Evolutionary conservation across 1,140 invertebrate genomes (phyloP), one percentile per base, ranked within the genome.

Genomic region (Microvelia longipes): DNA sequence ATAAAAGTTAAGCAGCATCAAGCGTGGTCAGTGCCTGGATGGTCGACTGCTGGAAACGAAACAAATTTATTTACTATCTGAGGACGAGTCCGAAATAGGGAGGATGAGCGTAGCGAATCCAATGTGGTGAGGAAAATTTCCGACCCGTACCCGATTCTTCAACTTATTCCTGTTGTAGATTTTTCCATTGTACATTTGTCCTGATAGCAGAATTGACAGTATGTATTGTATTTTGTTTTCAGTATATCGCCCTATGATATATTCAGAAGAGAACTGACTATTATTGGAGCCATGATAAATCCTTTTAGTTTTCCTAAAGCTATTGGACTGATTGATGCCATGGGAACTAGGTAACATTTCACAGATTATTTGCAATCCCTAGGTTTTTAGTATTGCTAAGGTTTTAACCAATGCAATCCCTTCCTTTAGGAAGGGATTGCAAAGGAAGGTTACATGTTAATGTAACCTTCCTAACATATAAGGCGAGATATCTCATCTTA

Each of bases 201-300:
- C 5, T 50, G 19, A 11, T 50, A 50, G 5, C 19, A 11, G 19
- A 50, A 50, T 50, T 50, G 35, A 19, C 5, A 11, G 35, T 50
- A n/a, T 50, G 19, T 11, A 11, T 50, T 68, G n/a, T 71, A 72
- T 70, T 73, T 74, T 72, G 69, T 82, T 83, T 64, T 77, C 66
- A 89, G 87, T 68, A 72, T 85, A 2, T 82, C 83, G 30, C 84
- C 84, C 1, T 85, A 79, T 73, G 74, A 83, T 29, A 80, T 89
- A 25, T 88, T 83, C 75, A 81, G 81, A 73, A 87, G 85, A 71
- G 87, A 89, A 77, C 69, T 87, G 28, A 84, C 81, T 1, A 81
- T 89, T 15, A 75, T 86, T 30, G 87, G 86, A 1, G 85, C 87
- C 0, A 85, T 84, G 69, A 84, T 88, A 64, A 89, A 89, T 75